Evolutionary conservation across 2,888 invertebrate genomes (phyloP), one percentile per base, ranked within the genome.

Genomic region (Melinopterus prodromus): DNA sequence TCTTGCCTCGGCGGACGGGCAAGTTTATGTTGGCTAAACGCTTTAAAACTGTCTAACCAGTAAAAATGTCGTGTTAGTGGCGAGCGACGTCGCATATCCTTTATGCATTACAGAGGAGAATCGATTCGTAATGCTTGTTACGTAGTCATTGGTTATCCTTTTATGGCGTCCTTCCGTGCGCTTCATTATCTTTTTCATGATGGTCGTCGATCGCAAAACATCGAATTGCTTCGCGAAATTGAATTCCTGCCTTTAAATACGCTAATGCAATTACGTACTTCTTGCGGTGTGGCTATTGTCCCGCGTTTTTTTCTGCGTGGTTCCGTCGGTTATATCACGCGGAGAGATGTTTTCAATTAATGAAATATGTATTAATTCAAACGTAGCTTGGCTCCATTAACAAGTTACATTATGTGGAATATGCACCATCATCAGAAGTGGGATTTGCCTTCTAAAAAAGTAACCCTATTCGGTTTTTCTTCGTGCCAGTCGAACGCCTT

Each of bases 151-250:
- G 53, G 53, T 53, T 53, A 12, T 53, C 53, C 53, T 53, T 53
- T 53, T 53, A 53, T 53, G 53, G 53, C 53, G 53, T 7, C 53
- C 53, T 53, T 12, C 9, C 53, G 53, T 53, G 53, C 53, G 7
- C 53, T 53, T 53, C 53, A 53, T 53, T 53, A 53, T 53, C 53
- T 53, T 53, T 53, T 53, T 53, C 53, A 53, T 53, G 53, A 53
- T 12, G 7, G 7, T 53, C 53, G 53, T 53, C 53, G 53, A 53
- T 26, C 26, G 53, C 53, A 53, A 53, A 53, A 53, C 53, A 53
- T 53, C 53, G 53, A 53, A 53, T 53, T 53, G 53, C 53, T 53
- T 53, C 12, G 53, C 53, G 53, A 53, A 53, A 53, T 53, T 53
- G 53, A 53, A 53, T 53, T 53, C 53, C 53, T 26, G 26, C 26